Conservation (phyloP, 2,797 vertebrate genomes). For the Dendrocincla fuliginosa region DNA sequence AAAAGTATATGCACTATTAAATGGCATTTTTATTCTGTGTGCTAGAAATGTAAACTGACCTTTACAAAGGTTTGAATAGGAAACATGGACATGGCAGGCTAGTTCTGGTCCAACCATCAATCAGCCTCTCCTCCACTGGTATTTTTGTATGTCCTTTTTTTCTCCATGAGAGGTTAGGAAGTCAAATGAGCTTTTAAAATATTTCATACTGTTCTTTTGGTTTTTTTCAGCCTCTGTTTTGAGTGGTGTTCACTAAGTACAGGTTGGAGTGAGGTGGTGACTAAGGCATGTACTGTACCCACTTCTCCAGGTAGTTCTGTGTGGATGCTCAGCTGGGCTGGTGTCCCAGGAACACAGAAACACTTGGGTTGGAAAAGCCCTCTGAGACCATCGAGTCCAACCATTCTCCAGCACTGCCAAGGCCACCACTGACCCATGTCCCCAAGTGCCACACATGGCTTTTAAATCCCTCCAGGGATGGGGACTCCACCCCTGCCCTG, state of each 20-base stretch:
- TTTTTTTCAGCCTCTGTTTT: background rate
- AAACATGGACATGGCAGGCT: background rate
- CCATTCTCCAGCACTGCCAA: background rate
- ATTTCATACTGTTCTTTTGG: background rate
- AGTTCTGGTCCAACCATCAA: background rate
- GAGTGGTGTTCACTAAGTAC: background rate
- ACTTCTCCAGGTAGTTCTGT: rapidly evolving
- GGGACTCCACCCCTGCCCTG: rapidly evolving
- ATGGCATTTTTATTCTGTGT: background rate
- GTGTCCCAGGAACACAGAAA: background rate
- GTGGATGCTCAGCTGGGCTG: background rate
- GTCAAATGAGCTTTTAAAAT: background rate
- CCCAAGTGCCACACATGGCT: rapidly evolving
- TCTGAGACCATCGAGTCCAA: rapidly evolving
- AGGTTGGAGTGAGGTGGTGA: background rate
- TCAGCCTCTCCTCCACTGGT: background rate
- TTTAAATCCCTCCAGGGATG: rapidly evolving
- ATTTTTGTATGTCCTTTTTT: background rate
- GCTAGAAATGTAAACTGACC: background rate
- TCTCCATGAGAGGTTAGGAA: background rate
- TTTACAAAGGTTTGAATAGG: background rate
- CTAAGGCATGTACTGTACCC: background rate
- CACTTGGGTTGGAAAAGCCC: background rate
- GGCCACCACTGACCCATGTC: background rate
- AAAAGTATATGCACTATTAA: background rate